These are phyloP conservation scores for Phainopepla nitens DNA, from an alignment of 2,113 vertebrate species.

Conservation along the genomic window DNA sequence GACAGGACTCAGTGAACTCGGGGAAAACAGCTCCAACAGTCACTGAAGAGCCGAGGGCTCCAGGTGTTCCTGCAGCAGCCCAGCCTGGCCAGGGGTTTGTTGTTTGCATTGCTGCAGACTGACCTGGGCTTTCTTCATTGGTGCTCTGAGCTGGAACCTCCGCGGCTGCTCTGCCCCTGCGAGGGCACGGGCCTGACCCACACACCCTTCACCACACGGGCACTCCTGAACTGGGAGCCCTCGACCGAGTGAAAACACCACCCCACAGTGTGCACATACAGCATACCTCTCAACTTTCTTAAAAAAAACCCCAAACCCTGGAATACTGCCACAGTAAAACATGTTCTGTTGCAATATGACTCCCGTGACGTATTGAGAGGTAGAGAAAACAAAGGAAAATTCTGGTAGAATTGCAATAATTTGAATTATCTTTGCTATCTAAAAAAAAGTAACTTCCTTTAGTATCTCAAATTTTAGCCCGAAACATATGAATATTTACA, in stretches of 20 bases:
- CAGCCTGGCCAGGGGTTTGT: too few species aligned
- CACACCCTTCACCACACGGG: fast-evolving
- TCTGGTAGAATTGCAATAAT: neutral
- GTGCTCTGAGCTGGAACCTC: fast-evolving
- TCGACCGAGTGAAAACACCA: neutral
- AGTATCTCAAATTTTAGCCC: neutral
- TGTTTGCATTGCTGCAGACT: fast-evolving
- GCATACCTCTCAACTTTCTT: neutral
- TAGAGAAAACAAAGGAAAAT: neutral
- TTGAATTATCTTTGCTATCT: neutral
- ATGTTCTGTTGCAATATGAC: neutral
- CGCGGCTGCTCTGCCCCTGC: fast-evolving
- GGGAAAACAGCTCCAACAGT: neutral
- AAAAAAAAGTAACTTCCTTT: neutral
- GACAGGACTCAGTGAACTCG: too few species aligned
- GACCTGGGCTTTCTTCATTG: fast-evolving
- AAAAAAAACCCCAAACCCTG: neutral
- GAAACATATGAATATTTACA: neutral
- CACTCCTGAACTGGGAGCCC: fast-evolving
- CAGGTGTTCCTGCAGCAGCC: neutral
- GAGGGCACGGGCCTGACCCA: fast-evolving
- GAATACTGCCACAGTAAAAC: neutral
- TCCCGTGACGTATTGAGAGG: neutral
- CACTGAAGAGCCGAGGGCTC: fast-evolving
- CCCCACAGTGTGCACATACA: too few species aligned